phyloP scores from a whole-genome alignment of 2,113 vertebrate species.

The Daphoenositta chrysoptera region DNA sequence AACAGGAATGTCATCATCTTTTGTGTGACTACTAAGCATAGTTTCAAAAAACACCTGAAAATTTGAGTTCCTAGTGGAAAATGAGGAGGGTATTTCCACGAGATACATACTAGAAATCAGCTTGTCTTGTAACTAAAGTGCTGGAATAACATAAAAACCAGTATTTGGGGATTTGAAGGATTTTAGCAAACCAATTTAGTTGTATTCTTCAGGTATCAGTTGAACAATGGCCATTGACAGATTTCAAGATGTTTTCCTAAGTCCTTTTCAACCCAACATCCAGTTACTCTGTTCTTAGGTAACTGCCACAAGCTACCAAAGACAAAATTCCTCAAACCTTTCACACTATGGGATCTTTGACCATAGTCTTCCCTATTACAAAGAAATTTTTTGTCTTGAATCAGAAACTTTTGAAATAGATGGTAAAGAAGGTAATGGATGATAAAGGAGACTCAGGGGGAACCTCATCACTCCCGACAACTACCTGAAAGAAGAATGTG shows the following conservation, averaged over 20 bases:
- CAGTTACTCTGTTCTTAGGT: background rate
- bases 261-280: background rate
- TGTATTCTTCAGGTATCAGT: background rate
- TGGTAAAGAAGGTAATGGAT: background rate
- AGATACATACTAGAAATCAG: background rate
- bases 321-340: background rate
- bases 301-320: background rate
- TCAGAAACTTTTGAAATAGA: background rate
- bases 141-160: background rate
- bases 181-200: background rate
- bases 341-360: rapidly evolving
- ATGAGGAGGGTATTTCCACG: background rate
- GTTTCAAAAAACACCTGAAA: background rate
- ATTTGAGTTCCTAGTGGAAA: background rate
- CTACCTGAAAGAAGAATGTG: background rate
- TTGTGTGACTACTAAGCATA: background rate
- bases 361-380: too few species aligned
- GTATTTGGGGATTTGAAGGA: background rate
- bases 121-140: background rate
- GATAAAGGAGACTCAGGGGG: background rate
- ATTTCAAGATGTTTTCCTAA: background rate
- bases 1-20: background rate
- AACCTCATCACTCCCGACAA: too few species aligned
- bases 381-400: background rate
- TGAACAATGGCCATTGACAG: background rate